phyloP scores from a whole-genome alignment of 2,113 vertebrate genomes.

The Sylvia atricapilla region DNA sequence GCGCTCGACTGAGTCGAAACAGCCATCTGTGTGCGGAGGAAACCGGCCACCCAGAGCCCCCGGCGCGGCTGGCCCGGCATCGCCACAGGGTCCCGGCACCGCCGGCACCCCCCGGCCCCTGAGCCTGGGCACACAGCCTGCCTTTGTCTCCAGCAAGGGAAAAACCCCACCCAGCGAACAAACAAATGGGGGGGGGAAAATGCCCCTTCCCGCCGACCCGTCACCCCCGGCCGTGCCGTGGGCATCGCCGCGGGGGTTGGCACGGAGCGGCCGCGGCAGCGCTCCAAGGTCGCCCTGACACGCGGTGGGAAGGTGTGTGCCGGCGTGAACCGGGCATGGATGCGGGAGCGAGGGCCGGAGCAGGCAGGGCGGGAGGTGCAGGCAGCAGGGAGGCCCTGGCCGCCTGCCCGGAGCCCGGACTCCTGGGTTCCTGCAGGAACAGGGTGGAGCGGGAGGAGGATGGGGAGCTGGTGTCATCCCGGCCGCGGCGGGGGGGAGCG shows the following conservation, averaged over 20 bases:
- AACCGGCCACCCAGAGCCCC: conserved; percentile 51
- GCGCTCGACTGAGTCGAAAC: conserved; percentile 66
- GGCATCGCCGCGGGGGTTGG: conserved; percentile 8
- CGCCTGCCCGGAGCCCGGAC: conserved; percentile 3
- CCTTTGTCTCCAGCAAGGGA: neutral
- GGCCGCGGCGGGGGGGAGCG: neutral
- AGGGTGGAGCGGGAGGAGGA: conserved; percentile 58
- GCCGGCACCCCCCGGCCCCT: neutral
- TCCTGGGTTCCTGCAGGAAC: conserved; percentile 59
- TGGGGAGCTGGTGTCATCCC: conserved; percentile 42
- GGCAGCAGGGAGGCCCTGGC: conserved; percentile 44
- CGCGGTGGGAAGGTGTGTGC: conserved; percentile 10
- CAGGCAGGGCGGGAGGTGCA: neutral
- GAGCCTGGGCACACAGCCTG: neutral
- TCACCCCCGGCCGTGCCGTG: neutral
- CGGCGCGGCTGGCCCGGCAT: neutral
- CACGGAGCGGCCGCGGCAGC: neutral
- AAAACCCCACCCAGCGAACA: neutral
- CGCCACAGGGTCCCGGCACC: neutral
- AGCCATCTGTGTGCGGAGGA: conserved; percentile 66
- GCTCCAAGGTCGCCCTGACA: conserved; percentile 61
- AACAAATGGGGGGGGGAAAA: neutral
- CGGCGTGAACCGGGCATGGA: neutral
- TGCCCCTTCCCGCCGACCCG: neutral
- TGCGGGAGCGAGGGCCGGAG: neutral